These are phyloP conservation scores for Psilopogon haemacephalus DNA, from an alignment of 2,113 vertebrate genomes.

Conservation along the genomic window DNA sequence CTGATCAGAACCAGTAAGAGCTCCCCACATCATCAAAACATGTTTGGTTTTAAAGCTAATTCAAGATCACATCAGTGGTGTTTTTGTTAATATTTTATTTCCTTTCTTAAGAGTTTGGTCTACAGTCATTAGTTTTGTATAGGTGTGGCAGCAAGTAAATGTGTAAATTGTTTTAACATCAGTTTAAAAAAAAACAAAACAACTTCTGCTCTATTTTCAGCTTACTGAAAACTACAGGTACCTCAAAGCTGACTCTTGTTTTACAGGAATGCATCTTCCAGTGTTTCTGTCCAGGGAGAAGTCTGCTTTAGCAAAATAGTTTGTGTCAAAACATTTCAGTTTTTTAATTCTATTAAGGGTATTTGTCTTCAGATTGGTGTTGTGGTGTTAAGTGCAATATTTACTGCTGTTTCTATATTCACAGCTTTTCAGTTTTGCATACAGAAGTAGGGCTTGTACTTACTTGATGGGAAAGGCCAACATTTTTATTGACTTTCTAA, in stretches of 20 bases:
- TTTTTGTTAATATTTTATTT: conserved; percentile 24
- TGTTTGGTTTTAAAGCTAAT: not conserved
- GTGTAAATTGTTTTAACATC: not conserved
- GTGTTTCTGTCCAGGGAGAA: not conserved
- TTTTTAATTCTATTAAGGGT: not conserved
- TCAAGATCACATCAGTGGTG: not conserved
- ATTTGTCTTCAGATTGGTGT: not conserved
- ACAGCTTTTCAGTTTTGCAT: not conserved
- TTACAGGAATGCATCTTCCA: not conserved
- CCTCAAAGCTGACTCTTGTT: not conserved
- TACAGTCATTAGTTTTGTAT: not conserved
- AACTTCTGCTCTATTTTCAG: not conserved
- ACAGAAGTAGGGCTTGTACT: not conserved
- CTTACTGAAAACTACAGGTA: not conserved
- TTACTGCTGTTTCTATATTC: not conserved
- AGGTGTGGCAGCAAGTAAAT: not conserved
- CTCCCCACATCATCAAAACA: not conserved
- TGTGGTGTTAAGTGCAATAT: not conserved
- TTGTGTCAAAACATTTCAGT: not conserved
- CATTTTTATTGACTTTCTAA: not conserved
- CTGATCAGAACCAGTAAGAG: not conserved
- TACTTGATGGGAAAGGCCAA: not conserved
- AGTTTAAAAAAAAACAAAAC: not conserved
- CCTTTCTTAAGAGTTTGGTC: not conserved
- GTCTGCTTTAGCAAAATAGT: not conserved